A percentile compares a stretch with the other conserved stretches of the same genome.
phyloP scores from a whole-genome alignment of 1,140 invertebrate genomes.

The Lucilia sericata region DNA sequence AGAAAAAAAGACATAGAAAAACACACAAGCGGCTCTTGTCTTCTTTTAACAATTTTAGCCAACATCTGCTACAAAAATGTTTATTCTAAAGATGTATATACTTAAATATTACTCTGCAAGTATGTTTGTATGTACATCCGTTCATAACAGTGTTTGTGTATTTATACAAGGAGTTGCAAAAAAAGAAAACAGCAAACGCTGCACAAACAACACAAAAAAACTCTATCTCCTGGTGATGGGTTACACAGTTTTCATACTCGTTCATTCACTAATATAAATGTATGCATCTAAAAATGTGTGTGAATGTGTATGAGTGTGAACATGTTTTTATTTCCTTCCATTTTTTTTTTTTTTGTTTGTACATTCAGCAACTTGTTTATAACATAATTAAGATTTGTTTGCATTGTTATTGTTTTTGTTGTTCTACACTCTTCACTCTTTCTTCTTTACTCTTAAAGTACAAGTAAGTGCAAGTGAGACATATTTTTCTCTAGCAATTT shows the following conservation, averaged over 20 bases:
- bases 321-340: not conserved
- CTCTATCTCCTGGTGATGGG: not conserved
- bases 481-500: too few relatives aligned
- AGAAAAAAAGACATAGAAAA: not conserved
- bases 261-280: too few relatives aligned
- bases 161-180: not conserved
- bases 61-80: conserved; percentile 9
- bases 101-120: too few relatives aligned
- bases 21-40: not conserved
- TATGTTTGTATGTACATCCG: not conserved
- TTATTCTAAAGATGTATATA: not conserved
- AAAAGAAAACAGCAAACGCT: not conserved
- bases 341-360: conserved; percentile 12
- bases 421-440: not conserved
- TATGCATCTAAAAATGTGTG: not conserved
- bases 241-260: too few relatives aligned
- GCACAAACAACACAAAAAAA: not conserved
- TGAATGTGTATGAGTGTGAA: not conserved
- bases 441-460: too few relatives aligned
- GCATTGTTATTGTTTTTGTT: conserved; percentile 5
- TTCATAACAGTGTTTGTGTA: not conserved
- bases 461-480: too few relatives aligned
- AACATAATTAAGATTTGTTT: conserved; percentile 29
- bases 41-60: not conserved
- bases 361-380: conserved; percentile 17